These are phyloP conservation scores for Melanotaenia duboulayi DNA, from an alignment of 2,113 vertebrate genomes.

Conservation along the genomic window DNA sequence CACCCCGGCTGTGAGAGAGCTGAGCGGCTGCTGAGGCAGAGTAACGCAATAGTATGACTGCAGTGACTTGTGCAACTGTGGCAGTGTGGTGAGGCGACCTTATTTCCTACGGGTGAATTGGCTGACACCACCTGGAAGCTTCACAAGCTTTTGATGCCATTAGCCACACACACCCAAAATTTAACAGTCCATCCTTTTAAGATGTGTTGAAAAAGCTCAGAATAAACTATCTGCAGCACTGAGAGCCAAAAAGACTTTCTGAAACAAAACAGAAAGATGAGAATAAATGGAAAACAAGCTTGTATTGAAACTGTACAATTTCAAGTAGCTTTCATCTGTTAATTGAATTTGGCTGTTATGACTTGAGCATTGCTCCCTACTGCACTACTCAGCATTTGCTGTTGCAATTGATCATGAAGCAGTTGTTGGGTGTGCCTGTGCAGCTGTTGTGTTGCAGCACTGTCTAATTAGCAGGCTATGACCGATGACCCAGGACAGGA, in stretches of 20 bases:
- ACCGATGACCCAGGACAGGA: conserved; percentile 77
- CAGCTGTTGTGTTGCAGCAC: conserved; percentile 60
- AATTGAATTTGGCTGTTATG: conserved; percentile 27
- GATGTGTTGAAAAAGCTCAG: conserved; percentile 51
- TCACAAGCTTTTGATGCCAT: conserved; percentile 74
- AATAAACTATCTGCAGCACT: conserved; percentile 32
- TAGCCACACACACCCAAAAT: conserved; percentile 68
- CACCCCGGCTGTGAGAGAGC: conserved; percentile 63
- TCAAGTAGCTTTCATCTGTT: conserved; percentile 23
- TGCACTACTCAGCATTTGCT: conserved; percentile 21
- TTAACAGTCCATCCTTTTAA: conserved; percentile 68
- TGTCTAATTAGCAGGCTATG: conserved; percentile 70
- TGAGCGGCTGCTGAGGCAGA: conserved; percentile 28
- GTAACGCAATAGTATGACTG: conserved; percentile 36
- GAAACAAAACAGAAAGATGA: conserved; percentile 39
- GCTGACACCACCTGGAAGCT: conserved; percentile 69
- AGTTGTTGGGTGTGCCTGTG: conserved; percentile 56
- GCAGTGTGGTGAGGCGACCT: conserved; percentile 65
- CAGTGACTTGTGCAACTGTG: conserved; percentile 66
- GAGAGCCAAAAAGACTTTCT: conserved; percentile 21
- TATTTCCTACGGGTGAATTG: conserved; percentile 76
- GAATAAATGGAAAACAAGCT: conserved; percentile 33
- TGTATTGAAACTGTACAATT: conserved; percentile 21
- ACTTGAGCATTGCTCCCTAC: background rate
- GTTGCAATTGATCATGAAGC: conserved; percentile 53